phyloP scores from a whole-genome alignment of 2,797 vertebrate genomes.

The Gallirallus australis region DNA sequence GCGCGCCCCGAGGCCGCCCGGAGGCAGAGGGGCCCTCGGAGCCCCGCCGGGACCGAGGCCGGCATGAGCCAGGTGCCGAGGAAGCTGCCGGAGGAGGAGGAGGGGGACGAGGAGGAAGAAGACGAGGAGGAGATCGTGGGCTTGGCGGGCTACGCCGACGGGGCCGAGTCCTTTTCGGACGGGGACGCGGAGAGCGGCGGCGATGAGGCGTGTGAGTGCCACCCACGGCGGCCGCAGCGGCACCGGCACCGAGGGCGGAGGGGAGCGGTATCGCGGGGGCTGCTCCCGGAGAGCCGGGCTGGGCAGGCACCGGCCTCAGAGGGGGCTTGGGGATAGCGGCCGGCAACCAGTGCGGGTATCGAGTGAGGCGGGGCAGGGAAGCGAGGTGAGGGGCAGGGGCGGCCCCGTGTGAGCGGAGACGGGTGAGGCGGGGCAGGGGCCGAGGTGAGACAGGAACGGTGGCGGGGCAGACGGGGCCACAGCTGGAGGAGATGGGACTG shows the following conservation, averaged over 20 bases:
- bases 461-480: not conserved
- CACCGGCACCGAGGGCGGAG: not conserved
- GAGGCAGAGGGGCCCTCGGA: conserved; percentile 39
- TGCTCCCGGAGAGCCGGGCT: not conserved
- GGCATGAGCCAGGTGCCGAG: conserved; percentile 57
- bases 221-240: not conserved
- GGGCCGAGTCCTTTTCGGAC: conserved; percentile 83
- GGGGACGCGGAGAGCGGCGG: conserved; percentile 82
- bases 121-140: conserved; percentile 80
- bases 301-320: not conserved
- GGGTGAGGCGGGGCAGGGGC: not conserved
- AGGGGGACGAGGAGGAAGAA: conserved; percentile 58
- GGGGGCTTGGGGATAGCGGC: not conserved
- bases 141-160: conserved; percentile 78
- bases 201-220: conserved; percentile 86
- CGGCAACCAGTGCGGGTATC: not conserved
- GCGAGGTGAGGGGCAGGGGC: not conserved
- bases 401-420: not conserved
- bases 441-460: not conserved
- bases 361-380: not conserved
- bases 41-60: conserved; percentile 57
- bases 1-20: not conserved
- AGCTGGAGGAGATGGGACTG: not conserved
- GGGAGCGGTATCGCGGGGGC: not conserved
- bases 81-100: conserved; percentile 22